Conservation (phyloP, 2,888 invertebrate genomes). For the Myathropa florea region DNA sequence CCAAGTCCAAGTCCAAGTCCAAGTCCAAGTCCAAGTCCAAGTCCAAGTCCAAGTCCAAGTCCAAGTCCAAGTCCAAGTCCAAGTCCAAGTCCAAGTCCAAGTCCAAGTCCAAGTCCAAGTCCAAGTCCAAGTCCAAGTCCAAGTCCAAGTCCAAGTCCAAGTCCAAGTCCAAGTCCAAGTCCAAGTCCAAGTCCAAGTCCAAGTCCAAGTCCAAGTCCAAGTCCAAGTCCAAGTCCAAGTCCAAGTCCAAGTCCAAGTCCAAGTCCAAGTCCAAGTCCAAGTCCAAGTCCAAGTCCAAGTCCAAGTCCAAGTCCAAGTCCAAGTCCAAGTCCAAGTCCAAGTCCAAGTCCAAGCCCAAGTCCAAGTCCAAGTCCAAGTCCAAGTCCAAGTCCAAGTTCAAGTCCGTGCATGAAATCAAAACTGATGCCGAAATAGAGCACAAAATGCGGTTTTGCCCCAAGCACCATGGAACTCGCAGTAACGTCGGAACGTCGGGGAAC, state of each 20-base stretch:
- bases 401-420: constrained; percentile 17
- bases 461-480: no score
- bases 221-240: constrained; percentile 36
- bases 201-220: constrained; percentile 36
- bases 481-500: not conserved
- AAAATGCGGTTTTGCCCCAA: not conserved
- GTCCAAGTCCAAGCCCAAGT: constrained; percentile 34
- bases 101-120: constrained; percentile 35
- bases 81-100: constrained; percentile 35
- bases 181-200: constrained; percentile 36
- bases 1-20: constrained; percentile 35
- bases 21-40: constrained; percentile 21
- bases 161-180: constrained; percentile 35
- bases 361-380: constrained; percentile 35
- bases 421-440: not conserved
- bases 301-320: constrained; percentile 26
- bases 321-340: constrained; percentile 35
- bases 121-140: constrained; percentile 12
- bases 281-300: constrained; percentile 34
- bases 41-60: constrained; percentile 28
- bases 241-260: constrained; percentile 34
- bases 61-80: constrained; percentile 35
- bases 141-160: constrained; percentile 34
- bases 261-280: constrained; percentile 34
- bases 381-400: constrained; percentile 30